Evolutionary conservation across 2,113 vertebrate genomes (phyloP), one percentile per base, ranked within the genome.

Genomic region (Corydoras maculifer): DNA sequence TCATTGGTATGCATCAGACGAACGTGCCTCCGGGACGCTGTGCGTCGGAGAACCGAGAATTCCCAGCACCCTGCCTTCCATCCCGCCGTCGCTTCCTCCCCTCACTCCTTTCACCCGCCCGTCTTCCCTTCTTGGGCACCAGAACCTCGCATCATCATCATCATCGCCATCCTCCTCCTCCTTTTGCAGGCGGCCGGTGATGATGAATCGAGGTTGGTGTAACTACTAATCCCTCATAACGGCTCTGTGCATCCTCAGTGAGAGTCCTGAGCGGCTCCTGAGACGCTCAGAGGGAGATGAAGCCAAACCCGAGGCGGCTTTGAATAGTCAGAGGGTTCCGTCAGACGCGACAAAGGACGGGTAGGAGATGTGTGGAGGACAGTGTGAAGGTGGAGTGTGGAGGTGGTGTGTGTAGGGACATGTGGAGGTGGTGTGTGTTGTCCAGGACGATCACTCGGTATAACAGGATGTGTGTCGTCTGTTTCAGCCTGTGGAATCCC

Each of bases 161-260:
- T 43, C 35, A 25, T 25, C 18, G 18, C 18, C 18, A 25, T 25
- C 18, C 18, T 25, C 18, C 18, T 25, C 18, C 35, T 43, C 35
- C 35, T 43, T 2, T 4, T 35, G 70, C 73, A 51, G 73, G 60
- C 73, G 73, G 77, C 69, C 54, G 58, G 61, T 32, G 11, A 69
- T 75, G 61, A 69, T 75, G 64, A 72, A 78, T 75, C 72, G 61
- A 72, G 59, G 50, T 25, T 51, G 35, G 6, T 53, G 59, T 5
- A 61, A 67, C 73, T 68, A 78, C 68, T 75, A 72, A 71, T 49
- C 65, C 14, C 50, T 57, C 73, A 68, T 61, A 60, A 65, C 65
- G 65, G 69, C 66, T 65, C 69, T 30, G 53, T 64, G 64, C 55
- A 66, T 70, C 29, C 72, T 68, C 54, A 58, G 43, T 61, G 64